Percentiles rank a stretch among this genome's conserved stretches.
These are phyloP conservation scores for Cotesia glomerata DNA, from an alignment of 1,140 invertebrate species.

Conservation along the genomic window DNA sequence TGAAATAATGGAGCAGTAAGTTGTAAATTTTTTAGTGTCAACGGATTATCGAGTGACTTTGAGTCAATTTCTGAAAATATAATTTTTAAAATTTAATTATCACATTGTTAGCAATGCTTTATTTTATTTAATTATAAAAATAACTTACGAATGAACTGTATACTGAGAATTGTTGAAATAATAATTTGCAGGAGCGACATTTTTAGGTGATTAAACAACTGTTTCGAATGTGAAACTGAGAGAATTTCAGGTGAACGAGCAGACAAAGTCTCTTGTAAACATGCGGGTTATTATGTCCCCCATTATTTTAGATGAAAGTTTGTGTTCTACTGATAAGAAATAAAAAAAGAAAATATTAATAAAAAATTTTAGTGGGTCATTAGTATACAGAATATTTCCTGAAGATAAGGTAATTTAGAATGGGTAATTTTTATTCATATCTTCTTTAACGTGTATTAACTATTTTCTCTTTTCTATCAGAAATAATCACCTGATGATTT, in stretches of 20 bases:
- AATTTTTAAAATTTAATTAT: too few species aligned
- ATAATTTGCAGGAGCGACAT: neutral
- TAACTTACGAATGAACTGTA: too few species aligned
- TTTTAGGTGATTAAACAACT: neutral
- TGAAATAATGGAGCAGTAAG: too few species aligned
- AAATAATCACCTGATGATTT: too few species aligned
- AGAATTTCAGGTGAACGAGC: neutral
- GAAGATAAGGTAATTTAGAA: neutral
- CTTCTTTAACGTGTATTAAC: too few species aligned
- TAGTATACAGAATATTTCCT: constrained; percentile 1
- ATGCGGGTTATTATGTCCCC: constrained; percentile 23
- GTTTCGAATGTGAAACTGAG: neutral
- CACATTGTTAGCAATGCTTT: too few species aligned
- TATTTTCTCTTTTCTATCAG: too few species aligned
- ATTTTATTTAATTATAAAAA: too few species aligned
- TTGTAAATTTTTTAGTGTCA: too few species aligned
- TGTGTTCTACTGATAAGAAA: constrained; percentile 1
- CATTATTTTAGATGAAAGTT: constrained; percentile 24
- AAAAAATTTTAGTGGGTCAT: constrained; percentile 3
- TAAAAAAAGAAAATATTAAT: neutral
- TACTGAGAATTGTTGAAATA: neutral
- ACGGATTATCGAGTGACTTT: too few species aligned
- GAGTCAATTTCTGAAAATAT: too few species aligned
- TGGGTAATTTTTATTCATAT: too few species aligned
- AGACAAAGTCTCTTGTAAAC: neutral